These are phyloP conservation scores for Erynnis tages DNA, from an alignment of 2,888 invertebrate species.

Conservation along the genomic window DNA sequence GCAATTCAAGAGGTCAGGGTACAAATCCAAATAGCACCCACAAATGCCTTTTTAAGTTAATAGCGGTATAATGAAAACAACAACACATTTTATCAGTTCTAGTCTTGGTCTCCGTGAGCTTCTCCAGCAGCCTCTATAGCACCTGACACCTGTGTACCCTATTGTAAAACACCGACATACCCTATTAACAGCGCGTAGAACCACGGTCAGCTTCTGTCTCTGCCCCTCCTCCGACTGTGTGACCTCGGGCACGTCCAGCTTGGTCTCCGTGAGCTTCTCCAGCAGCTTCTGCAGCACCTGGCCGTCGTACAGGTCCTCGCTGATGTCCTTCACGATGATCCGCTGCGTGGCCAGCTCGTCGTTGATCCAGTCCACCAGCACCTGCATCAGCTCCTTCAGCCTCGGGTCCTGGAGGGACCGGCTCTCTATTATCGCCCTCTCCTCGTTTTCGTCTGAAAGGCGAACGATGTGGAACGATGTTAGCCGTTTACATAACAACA, in stretches of 20 bases:
- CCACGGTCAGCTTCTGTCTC: slow-evolving; percentile 94
- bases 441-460: slow-evolving; percentile 91
- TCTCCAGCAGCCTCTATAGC: slow-evolving; percentile 88
- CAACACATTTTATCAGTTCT: no score
- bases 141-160: no score
- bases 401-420: slow-evolving; percentile 93
- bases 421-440: slow-evolving; percentile 96
- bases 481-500: no score
- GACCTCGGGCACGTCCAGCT: slow-evolving; percentile 98
- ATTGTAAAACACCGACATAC: no score
- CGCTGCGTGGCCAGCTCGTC: slow-evolving; percentile 97
- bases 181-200: slow-evolving; percentile 93
- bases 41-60: no score
- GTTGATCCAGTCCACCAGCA: slow-evolving; percentile 98
- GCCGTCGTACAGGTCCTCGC: slow-evolving; percentile 98
- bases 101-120: slow-evolving; percentile 92
- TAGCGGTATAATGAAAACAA: no score
- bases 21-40: no score
- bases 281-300: slow-evolving; percentile 87
- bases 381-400: slow-evolving; percentile 90
- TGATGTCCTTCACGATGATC: slow-evolving; percentile 97
- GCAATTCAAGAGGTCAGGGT: no score
- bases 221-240: slow-evolving; percentile 99
- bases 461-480: no score
- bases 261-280: slow-evolving; percentile 93